phyloP scores from a whole-genome alignment of 2,888 invertebrate species.

The Halictus ligatus region DNA sequence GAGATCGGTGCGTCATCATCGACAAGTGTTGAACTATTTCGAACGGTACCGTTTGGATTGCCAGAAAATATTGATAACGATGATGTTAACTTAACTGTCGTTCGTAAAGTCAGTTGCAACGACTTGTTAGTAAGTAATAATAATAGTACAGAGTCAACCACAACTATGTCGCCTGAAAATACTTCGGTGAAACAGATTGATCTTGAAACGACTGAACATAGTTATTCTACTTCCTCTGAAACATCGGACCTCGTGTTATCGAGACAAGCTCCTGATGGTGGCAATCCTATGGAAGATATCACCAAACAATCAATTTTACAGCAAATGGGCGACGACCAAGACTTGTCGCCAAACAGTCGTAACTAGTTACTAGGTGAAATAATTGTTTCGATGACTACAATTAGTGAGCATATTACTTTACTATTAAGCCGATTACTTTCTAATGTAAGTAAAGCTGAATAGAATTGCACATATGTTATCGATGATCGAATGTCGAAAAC shows the following conservation, averaged over 20 bases:
- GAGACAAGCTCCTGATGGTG: slow-evolving; percentile 82
- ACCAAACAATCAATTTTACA: slow-evolving; percentile 55
- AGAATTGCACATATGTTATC: slow-evolving; percentile 10
- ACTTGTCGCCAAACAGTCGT: slow-evolving; percentile 67
- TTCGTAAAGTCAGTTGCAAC: slow-evolving; percentile 73
- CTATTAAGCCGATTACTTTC: neutral
- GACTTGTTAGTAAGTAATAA: slow-evolving; percentile 73
- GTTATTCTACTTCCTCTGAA: slow-evolving; percentile 71
- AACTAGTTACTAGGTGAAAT: slow-evolving; percentile 35
- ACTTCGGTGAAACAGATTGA: slow-evolving; percentile 58
- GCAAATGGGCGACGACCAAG: slow-evolving; percentile 53
- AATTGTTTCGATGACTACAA: slow-evolving; percentile 11
- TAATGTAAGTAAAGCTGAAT: slow-evolving; percentile 2
- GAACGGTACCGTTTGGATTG: slow-evolving; percentile 72
- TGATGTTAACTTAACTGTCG: slow-evolving; percentile 73
- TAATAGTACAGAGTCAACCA: slow-evolving; percentile 71
- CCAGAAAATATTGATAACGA: slow-evolving; percentile 74
- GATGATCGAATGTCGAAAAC: neutral
- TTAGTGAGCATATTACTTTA: slow-evolving; percentile 16
- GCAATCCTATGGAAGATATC: slow-evolving; percentile 80
- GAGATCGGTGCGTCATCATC: slow-evolving; percentile 57
- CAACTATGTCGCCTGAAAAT: slow-evolving; percentile 65
- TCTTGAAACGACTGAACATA: slow-evolving; percentile 63
- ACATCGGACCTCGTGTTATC: slow-evolving; percentile 76
- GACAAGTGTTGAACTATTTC: slow-evolving; percentile 61